These are phyloP conservation scores for Drosophila pallidifrons DNA, from an alignment of 1,140 invertebrate genomes.

Conservation along the genomic window DNA sequence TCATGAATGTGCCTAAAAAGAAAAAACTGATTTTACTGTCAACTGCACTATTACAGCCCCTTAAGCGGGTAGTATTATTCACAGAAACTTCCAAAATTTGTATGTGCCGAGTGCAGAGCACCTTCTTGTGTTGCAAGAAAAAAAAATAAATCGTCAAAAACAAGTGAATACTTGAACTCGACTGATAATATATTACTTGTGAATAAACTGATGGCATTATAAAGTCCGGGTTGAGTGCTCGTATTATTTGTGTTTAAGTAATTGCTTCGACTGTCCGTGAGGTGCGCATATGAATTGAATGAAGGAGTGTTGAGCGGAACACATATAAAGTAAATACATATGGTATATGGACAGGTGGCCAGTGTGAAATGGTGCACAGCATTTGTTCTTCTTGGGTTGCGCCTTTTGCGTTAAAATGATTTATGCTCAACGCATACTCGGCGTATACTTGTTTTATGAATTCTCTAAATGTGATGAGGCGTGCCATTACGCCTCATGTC, in stretches of 20 bases:
- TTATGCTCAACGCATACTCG: constrained; percentile 61
- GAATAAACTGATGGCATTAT: constrained; percentile 34
- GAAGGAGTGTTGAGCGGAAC: not conserved
- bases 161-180: not conserved
- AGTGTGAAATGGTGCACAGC: constrained; percentile 17
- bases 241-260: constrained; percentile 44
- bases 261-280: constrained; percentile 30
- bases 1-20: too few relatives aligned
- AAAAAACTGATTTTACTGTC: too few relatives aligned
- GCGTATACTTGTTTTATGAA: constrained; percentile 73
- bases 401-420: constrained; percentile 57
- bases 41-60: too few relatives aligned
- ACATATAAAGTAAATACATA: constrained; percentile 32
- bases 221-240: constrained; percentile 23
- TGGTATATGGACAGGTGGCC: constrained; percentile 21
- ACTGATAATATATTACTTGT: constrained; percentile 8
- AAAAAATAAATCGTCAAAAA: too few relatives aligned
- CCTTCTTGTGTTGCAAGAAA: too few relatives aligned
- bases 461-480: constrained; percentile 52
- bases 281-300: constrained; percentile 11
- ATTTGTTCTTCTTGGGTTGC: constrained; percentile 1
- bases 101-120: too few relatives aligned
- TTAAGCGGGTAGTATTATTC: too few relatives aligned
- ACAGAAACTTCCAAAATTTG: too few relatives aligned
- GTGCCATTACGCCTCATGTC: constrained; percentile 53